These are phyloP conservation scores for Erythrolamprus reginae DNA, from an alignment of 2,113 vertebrate genomes.

Conservation along the genomic window DNA sequence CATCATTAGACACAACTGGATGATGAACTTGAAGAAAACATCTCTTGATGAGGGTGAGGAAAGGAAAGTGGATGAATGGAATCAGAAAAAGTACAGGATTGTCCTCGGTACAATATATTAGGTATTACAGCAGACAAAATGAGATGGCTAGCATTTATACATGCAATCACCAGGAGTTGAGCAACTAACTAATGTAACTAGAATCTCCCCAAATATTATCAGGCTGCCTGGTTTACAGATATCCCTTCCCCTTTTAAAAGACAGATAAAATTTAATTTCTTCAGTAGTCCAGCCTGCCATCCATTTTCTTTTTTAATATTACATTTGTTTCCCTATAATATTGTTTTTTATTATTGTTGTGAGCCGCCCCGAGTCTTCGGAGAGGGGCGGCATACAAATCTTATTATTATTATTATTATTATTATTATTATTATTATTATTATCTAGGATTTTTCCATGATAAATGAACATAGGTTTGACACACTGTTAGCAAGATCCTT, in stretches of 20 bases:
- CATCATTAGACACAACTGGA: neutral
- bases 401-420: too few species aligned
- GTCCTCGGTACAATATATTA: neutral
- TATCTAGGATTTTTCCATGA: neutral
- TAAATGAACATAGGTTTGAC: neutral
- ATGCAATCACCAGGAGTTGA: neutral
- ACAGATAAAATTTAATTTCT: neutral
- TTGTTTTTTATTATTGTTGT: too few species aligned
- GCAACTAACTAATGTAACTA: neutral
- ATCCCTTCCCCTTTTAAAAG: neutral
- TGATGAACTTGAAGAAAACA: neutral
- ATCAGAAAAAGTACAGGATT: neutral
- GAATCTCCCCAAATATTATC: neutral
- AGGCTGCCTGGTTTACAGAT: neutral
- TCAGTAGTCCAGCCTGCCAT: neutral
- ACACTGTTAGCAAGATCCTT: neutral
- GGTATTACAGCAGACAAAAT: neutral
- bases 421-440: too few species aligned
- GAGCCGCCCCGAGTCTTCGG: too few species aligned
- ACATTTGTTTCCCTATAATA: too few species aligned
- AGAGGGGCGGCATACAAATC: too few species aligned
- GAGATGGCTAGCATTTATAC: neutral
- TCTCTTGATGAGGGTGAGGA: neutral
- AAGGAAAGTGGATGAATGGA: neutral
- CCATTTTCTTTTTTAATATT: too few species aligned